Evolutionary conservation across 2,888 invertebrate genomes (phyloP).

Genomic region (Sceliomorpha sp.): DNA sequence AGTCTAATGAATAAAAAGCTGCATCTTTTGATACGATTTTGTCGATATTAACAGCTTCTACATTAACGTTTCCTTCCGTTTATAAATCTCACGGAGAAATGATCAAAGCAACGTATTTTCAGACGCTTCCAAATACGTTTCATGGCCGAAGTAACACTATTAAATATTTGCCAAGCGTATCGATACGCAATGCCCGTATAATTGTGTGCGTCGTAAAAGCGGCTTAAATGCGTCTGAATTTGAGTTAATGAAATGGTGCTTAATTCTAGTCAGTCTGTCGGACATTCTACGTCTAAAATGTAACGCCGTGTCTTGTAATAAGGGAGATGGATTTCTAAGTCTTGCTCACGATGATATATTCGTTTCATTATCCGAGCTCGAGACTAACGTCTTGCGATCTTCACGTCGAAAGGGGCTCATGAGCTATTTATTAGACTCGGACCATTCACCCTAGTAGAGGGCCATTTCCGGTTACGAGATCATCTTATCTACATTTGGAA

Average conservation of each 20-base stretch:
- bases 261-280: constrained; percentile 41
- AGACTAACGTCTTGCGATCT: constrained; percentile 50
- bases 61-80: too few relatives aligned
- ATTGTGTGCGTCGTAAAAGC: constrained; percentile 33
- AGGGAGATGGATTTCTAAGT: constrained; percentile 47
- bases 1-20: too few relatives aligned
- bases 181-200: constrained; percentile 36
- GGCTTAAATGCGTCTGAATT: constrained; percentile 37
- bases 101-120: constrained; percentile 44
- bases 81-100: too few relatives aligned
- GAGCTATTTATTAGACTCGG: constrained; percentile 38
- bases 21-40: too few relatives aligned
- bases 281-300: constrained; percentile 23
- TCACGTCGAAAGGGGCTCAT: constrained; percentile 37
- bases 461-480: constrained; percentile 31
- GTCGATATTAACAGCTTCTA: too few relatives aligned
- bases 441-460: constrained; percentile 16
- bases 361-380: constrained; percentile 73
- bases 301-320: constrained; percentile 54
- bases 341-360: constrained; percentile 67
- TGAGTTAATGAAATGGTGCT: constrained; percentile 47
- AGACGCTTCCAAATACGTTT: constrained; percentile 38
- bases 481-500: constrained; percentile 38
- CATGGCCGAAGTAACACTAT: constrained; percentile 24
- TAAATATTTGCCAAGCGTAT: constrained; percentile 28